Evolutionary conservation across 2,888 invertebrate species (phyloP), one percentile per base, ranked within the genome.

Genomic region (Harpagoxenus sublaevis): DNA sequence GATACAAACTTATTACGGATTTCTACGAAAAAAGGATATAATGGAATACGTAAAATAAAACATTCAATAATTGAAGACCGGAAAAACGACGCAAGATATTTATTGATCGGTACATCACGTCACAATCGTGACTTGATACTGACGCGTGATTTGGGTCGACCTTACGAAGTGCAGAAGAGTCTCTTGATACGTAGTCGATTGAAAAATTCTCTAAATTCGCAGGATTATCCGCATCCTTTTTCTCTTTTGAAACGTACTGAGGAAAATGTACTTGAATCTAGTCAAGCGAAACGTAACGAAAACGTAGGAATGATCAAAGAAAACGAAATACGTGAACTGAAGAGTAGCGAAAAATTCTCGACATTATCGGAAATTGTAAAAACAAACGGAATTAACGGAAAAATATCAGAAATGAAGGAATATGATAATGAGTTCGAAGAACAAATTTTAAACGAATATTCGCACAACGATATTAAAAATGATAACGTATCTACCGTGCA

Each of bases 151-250:
- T 42, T 87, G 3, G 51, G 55, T 2, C 68, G 18, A 45, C 89
- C 91, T 6, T 89, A 86, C 65, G 75, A 84, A 53, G 78, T 84
- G n/a, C 88, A 84, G 23, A 88, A 88, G 15, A 91, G 83, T 65
- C 81, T 92, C 28, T 35, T 93, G 53, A 89, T 93, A 86, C 88
- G 89, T 48, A 93, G 92, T 85, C 88, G 91, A 63, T 71, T 87
- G 42, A 92, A 90, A 84, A 84, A 83, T 84, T 71, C 85, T n/a
- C 65, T 39, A 39, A 83, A 75, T 81, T 18, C 31, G 31, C 73
- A 35, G 8, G 31, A 63, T 1, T 6, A 15, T 42, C 35, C n/a
- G 12, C 15, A 15, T 42, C 89, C 84, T 31, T 74, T 87, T 3
- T 74, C 63, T 2, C 12, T 84, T 31, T 10, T 84, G 5, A 88